Evolutionary conservation across 2,113 vertebrate genomes (phyloP).

Genomic region (Notarius quadriscutis): DNA sequence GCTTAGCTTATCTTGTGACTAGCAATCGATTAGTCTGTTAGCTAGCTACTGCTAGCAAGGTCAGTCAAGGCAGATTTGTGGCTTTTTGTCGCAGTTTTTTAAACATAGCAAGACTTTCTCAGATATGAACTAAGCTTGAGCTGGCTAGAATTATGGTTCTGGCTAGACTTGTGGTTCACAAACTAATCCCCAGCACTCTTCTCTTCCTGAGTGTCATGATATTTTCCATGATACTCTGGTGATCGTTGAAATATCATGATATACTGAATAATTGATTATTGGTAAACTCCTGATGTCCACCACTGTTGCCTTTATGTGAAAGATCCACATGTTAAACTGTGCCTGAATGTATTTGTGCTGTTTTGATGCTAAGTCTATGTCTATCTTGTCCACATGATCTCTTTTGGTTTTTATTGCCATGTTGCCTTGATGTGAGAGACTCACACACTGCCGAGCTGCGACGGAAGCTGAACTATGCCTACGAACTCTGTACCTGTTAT

Average conservation of each 20-base stretch:
- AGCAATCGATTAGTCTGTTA: not conserved
- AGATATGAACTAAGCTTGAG: not conserved
- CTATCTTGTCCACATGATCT: not conserved
- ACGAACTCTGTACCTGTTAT: not conserved
- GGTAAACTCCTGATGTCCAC: not conserved
- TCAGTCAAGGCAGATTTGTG: not conserved
- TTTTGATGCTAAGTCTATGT: not conserved
- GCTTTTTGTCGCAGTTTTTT: not conserved
- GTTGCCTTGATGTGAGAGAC: constrained; percentile 9
- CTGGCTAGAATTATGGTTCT: not conserved
- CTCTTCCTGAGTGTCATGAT: not conserved
- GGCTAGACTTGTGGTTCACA: not conserved
- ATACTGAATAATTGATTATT: not conserved
- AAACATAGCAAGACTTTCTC: not conserved
- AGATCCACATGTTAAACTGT: not conserved
- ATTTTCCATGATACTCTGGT: not conserved
- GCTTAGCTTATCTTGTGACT: not conserved
- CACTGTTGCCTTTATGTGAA: constrained; percentile 15
- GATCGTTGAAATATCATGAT: not conserved
- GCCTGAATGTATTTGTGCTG: not conserved
- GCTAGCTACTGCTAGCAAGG: not conserved
- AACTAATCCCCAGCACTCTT: not conserved
- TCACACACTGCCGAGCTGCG: not conserved
- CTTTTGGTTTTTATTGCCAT: not conserved
- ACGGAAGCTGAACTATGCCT: not conserved